A percentile compares a stretch with the other conserved stretches of the same genome.
phyloP scores from a whole-genome alignment of 2,113 vertebrate genomes.

The Nyctereutes procyonoides region DNA sequence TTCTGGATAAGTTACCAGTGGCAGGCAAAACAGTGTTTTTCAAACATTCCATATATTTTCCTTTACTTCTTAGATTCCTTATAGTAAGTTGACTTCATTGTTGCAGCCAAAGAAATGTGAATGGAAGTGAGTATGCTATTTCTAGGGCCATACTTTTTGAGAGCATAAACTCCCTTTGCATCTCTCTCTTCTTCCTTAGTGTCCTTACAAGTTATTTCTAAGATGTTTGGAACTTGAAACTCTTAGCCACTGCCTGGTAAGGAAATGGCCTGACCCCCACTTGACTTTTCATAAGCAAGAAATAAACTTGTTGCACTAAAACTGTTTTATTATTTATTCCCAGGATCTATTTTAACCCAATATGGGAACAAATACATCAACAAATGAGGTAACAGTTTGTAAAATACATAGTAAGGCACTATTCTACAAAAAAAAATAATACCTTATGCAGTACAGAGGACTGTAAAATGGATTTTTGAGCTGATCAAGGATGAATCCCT shows the following conservation, averaged over 20 bases:
- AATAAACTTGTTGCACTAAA: background rate
- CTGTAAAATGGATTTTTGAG: background rate
- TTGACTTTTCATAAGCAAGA: background rate
- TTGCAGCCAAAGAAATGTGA: background rate
- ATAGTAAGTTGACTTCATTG: too few species aligned
- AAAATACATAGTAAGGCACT: too few species aligned
- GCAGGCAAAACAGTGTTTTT: background rate
- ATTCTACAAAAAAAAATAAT: background rate
- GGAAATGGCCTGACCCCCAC: background rate
- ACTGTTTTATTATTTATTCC: background rate
- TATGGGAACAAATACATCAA: background rate
- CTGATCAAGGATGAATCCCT: background rate
- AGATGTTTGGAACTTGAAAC: background rate
- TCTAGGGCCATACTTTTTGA: background rate
- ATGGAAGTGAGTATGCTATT: background rate
- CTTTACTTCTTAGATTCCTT: background rate
- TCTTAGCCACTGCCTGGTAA: background rate
- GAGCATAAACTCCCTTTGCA: accelerated
- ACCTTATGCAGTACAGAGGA: background rate
- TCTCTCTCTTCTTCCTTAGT: background rate
- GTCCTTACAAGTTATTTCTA: background rate
- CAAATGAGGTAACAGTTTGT: background rate
- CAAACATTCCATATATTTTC: background rate
- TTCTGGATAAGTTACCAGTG: background rate
- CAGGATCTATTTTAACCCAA: background rate